Evolutionary conservation across 1,140 invertebrate species (phyloP), one percentile per base, ranked within the genome.

Genomic region (Listronotus oregonensis): DNA sequence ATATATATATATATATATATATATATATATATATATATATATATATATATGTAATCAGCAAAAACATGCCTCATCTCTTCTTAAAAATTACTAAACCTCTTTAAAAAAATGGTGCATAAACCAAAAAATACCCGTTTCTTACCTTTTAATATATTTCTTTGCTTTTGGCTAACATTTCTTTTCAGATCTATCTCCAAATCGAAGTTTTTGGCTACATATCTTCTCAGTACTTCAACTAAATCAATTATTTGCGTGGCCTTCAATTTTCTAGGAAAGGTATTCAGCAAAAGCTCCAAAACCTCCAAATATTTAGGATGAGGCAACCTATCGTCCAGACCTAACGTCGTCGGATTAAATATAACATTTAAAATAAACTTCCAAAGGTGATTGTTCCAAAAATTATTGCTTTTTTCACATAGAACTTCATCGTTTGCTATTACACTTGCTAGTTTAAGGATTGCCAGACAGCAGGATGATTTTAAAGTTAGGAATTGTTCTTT

Each of bases 61-160:
- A n/a, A n/a, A n/a, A n/a, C n/a, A n/a, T n/a, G n/a, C n/a, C n/a
- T n/a, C n/a, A n/a, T n/a, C n/a, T n/a, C n/a, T n/a, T n/a, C n/a
- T n/a, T n/a, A n/a, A n/a, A n/a, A n/a, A n/a, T n/a, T n/a, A n/a
- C n/a, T n/a, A n/a, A n/a, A n/a, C n/a, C n/a, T n/a, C n/a, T n/a
- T n/a, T n/a, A n/a, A n/a, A n/a, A n/a, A n/a, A n/a, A n/a, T n/a
- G n/a, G n/a, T n/a, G n/a, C n/a, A n/a, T n/a, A n/a, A n/a, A n/a
- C n/a, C 2, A 5, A 27, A 27, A 27, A 27, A 27, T 5, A 27
- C 21, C 21, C 5, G 1, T 27, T 3, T 27, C 21, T 27, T 31
- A 31, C 68, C 72, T 62, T 67, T 68, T 15, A 69, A 14, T 44
- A 65, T 21, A 61, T 61, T 67, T 31, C 63, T 69, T 40, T 73